Evolutionary conservation across 2,797 vertebrate species (phyloP), one percentile per base, ranked within the genome.

Genomic region (Myotis daubentonii): DNA sequence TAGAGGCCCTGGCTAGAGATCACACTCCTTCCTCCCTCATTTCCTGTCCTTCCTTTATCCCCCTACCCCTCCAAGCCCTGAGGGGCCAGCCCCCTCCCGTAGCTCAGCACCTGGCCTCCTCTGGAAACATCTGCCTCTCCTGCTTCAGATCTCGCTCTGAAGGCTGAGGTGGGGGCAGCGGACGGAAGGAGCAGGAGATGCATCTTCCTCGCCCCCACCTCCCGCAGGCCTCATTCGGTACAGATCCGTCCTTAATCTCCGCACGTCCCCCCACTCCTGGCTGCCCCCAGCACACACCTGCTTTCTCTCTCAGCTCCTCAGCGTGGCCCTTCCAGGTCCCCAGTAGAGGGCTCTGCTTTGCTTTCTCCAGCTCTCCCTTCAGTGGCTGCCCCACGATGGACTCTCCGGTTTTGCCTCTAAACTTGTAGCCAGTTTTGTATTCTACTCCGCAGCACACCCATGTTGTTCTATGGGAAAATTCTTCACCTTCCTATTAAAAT

Each of bases 51-150:
- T 38, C 80, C 76, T 84, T 86, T 87, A 78, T 76, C 62, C 57
- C 41, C 41, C 5, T 30, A 19, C 17, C 71, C 49, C 30, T 87
- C 79, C 60, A 33, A 79, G 47, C 71, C 91, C 80, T 36, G 22
- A 75, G 91, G 88, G 55, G n/a, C 71, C 76, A 36, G 72, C 41
- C 33, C 36, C 33, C 49, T 91, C 83, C 62, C 1, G 1, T 5
- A 71, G 70, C 89, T 71, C 84, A 91, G 82, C 94, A 94, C 89
- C 95, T 95, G 94, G 96, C 68, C 84, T 89, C 84, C 22, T 94
- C 90, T 89, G 80, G 91, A 87, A 95, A 97, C 97, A 97, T 95
- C 97, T 94, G 97, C 84, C 82, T 95, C 68, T 91, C 75, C 68
- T 57, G 53, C 55, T 49, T 33, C 16, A 72, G 72, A 74, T 85